phyloP scores from a whole-genome alignment of 2,113 vertebrate species.

The Oceanodroma tethys region DNA sequence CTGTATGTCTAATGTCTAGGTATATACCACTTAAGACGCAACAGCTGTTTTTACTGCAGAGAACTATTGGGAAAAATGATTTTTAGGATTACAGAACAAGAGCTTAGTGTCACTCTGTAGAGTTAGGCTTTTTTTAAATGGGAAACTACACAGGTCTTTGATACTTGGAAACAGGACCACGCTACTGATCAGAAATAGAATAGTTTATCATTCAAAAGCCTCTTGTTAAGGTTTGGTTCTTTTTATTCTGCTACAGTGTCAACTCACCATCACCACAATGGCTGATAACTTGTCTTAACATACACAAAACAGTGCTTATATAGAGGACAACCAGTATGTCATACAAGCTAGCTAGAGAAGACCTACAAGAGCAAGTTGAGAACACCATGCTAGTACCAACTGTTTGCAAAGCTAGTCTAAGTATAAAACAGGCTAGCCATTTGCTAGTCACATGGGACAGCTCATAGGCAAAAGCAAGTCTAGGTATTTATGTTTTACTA shows the following conservation, averaged over 20 bases:
- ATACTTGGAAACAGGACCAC: neutral
- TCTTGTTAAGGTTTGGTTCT: neutral
- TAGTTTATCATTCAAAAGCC: neutral
- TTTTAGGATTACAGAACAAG: neutral
- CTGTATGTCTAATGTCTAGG: neutral
- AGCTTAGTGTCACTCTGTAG: neutral
- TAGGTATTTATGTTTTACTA: neutral
- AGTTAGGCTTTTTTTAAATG: neutral
- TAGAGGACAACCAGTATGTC: neutral
- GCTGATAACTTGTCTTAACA: neutral
- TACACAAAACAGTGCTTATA: neutral
- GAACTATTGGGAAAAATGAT: neutral
- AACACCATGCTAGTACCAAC: neutral
- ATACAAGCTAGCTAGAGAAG: neutral
- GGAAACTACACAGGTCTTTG: neutral
- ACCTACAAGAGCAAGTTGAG: neutral
- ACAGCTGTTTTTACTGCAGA: neutral
- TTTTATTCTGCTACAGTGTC: neutral
- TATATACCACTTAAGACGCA: neutral
- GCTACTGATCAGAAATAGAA: neutral
- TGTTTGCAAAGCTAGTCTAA: neutral
- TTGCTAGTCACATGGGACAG: neutral
- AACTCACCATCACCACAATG: neutral
- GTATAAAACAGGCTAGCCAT: neutral
- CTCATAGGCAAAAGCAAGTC: neutral